Evolutionary conservation across 2,888 invertebrate species (phyloP).

Genomic region (Barypeithes pellucidus): DNA sequence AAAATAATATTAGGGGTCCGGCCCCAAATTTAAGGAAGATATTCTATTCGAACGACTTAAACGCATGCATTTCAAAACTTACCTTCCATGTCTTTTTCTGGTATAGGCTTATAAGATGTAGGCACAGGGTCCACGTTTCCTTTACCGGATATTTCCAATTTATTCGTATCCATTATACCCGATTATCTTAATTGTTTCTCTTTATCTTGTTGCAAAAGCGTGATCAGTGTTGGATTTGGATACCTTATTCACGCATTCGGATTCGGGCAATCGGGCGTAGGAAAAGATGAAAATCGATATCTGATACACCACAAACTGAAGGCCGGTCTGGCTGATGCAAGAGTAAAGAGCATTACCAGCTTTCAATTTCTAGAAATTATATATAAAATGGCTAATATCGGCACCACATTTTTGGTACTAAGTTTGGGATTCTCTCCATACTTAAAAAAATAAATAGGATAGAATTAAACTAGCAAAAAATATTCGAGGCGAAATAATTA

Average conservation of each 20-base stretch:
- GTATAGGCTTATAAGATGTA: constrained; percentile 74
- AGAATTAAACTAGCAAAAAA: too few relatives aligned
- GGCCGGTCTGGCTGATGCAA: constrained; percentile 12
- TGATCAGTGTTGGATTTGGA: neutral
- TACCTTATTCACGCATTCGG: too few relatives aligned
- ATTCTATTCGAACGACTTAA: too few relatives aligned
- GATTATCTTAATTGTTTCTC: constrained; percentile 13
- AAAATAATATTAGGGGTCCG: too few relatives aligned
- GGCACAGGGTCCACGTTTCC: constrained; percentile 60
- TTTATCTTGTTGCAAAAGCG: neutral
- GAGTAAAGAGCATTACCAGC: neutral
- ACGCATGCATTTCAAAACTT: constrained; percentile 45
- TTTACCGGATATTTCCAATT: constrained; percentile 67
- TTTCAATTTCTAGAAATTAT: neutral
- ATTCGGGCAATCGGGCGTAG: too few relatives aligned
- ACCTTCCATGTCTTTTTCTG: constrained; percentile 75
- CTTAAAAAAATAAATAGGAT: too few relatives aligned
- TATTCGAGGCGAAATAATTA: neutral
- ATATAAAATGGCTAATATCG: too few relatives aligned
- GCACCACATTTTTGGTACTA: too few relatives aligned
- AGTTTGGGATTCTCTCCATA: too few relatives aligned
- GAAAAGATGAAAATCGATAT: constrained; percentile 15
- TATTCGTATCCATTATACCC: constrained; percentile 69
- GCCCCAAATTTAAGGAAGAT: too few relatives aligned
- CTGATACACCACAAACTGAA: neutral